Evolutionary conservation across 2,888 invertebrate species (phyloP).

Genomic region (Acrocera orbiculus): DNA sequence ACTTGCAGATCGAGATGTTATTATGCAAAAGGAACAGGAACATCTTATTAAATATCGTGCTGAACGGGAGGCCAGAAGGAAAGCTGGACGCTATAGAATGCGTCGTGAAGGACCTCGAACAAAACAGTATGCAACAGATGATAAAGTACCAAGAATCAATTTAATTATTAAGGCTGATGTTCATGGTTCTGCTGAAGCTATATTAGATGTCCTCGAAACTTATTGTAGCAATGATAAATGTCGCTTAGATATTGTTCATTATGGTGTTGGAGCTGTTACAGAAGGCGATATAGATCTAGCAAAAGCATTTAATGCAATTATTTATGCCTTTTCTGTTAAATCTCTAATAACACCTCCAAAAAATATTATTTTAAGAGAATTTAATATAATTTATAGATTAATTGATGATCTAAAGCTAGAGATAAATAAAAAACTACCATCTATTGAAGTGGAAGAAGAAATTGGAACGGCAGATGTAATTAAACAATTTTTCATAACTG

Average conservation of each 20-base stretch:
- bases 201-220: slow-evolving; percentile 74
- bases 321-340: slow-evolving; percentile 79
- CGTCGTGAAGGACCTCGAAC: slow-evolving; percentile 39
- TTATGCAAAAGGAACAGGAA: slow-evolving; percentile 44
- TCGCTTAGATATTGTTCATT: slow-evolving; percentile 68
- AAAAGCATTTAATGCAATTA: slow-evolving; percentile 52
- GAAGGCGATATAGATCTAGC: slow-evolving; percentile 73
- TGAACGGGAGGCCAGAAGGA: slow-evolving; percentile 40
- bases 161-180: slow-evolving; percentile 74
- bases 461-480: slow-evolving; percentile 72
- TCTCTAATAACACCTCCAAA: slow-evolving; percentile 27
- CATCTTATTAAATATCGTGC: slow-evolving; percentile 47
- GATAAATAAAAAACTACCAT: slow-evolving; percentile 54
- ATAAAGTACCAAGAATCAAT: slow-evolving; percentile 38
- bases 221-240: slow-evolving; percentile 60
- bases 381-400: slow-evolving; percentile 85
- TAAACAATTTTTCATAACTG: slow-evolving; percentile 64
- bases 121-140: slow-evolving; percentile 35
- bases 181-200: slow-evolving; percentile 90
- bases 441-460: slow-evolving; percentile 53
- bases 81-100: slow-evolving; percentile 40
- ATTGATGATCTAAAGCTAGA: slow-evolving; percentile 75
- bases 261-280: slow-evolving; percentile 74
- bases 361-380: slow-evolving; percentile 43
- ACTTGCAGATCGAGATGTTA: slow-evolving; percentile 40